These are phyloP conservation scores for Dolichotis patagonum DNA, from an alignment of 2,113 vertebrate species.

Conservation along the genomic window DNA sequence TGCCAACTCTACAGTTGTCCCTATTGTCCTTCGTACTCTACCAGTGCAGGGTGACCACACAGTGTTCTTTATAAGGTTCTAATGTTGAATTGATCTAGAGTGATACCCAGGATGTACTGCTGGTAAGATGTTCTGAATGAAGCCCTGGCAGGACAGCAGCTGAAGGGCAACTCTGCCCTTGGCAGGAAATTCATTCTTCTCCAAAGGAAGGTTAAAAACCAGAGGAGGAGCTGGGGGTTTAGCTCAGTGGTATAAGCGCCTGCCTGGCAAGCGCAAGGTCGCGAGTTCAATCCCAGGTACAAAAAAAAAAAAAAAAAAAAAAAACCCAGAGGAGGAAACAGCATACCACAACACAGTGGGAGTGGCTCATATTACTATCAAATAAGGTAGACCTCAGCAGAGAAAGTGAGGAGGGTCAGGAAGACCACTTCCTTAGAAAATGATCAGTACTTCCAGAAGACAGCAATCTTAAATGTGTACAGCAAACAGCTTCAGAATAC, in stretches of 20 bases:
- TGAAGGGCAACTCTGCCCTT: background rate
- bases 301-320: no score
- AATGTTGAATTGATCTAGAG: background rate
- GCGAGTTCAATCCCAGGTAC: no score
- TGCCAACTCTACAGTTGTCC: background rate
- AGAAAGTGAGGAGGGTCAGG: background rate
- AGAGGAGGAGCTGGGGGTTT: no score
- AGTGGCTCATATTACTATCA: background rate
- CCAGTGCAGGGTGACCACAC: background rate
- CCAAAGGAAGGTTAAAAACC: background rate
- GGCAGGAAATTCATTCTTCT: background rate
- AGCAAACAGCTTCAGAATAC: background rate
- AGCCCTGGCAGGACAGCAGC: background rate
- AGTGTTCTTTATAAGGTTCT: background rate
- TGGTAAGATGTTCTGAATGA: background rate
- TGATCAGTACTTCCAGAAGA: background rate
- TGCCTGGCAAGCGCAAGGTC: no score
- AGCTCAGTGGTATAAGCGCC: no score
- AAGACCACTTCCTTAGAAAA: background rate
- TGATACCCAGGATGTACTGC: background rate
- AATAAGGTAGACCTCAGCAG: background rate
- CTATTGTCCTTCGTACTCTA: background rate
- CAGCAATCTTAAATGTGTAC: background rate
- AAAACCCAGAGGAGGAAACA: background rate
- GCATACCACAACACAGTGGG: background rate